Evolutionary conservation across 2,797 vertebrate genomes (phyloP), one percentile per base, ranked within the genome.

Genomic region (Hipposideros larvatus): DNA sequence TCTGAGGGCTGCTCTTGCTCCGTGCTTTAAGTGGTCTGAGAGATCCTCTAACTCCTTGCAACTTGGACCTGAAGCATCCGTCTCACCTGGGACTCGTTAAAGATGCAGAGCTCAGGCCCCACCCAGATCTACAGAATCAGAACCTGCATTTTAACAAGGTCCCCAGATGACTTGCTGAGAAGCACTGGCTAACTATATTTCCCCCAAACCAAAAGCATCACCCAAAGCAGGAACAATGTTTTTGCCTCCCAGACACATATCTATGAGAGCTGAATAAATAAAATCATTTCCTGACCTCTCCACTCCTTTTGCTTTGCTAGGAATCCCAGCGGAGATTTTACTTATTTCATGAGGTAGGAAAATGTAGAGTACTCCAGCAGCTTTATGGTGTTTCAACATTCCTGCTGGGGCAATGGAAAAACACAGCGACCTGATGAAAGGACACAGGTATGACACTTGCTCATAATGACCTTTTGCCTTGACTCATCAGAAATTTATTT

Each of bases 401-500:
- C 41, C 80, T 85, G 55, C 82, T 2, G 4, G 59, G 53, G 43
- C 41, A 15, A 28, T 2, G 37, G 87, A 22, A 66, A 78, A 89
- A 73, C 31, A 68, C 10, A 16, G 70, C 2, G 9, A 13, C 13
- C 2, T 7, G 48, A 46, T 2, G 15, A 1, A 26, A 61, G 46
- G 91, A 65, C 43, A 26, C 61, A 51, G 46, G 59, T 55, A 65
- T 28, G 74, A 53, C 63, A 46, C 55, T 59, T 75, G 61, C 61
- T 82, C 68, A 78, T 26, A 19, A 34, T 7, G 63, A 68, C 22
- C 66, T 61, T 68, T 26, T 43, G 92, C 43, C 66, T 57, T 46
- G 57, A 85, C 51, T 55, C 87, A 61, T n/a, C 51, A 61, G 71
- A 87, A 90, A 80, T 68, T 83, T 43, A 11, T 90, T 73, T 48